Evolutionary conservation across 2,113 vertebrate genomes (phyloP), one percentile per base, ranked within the genome.

Genomic region (Oophaga pumilio): DNA sequence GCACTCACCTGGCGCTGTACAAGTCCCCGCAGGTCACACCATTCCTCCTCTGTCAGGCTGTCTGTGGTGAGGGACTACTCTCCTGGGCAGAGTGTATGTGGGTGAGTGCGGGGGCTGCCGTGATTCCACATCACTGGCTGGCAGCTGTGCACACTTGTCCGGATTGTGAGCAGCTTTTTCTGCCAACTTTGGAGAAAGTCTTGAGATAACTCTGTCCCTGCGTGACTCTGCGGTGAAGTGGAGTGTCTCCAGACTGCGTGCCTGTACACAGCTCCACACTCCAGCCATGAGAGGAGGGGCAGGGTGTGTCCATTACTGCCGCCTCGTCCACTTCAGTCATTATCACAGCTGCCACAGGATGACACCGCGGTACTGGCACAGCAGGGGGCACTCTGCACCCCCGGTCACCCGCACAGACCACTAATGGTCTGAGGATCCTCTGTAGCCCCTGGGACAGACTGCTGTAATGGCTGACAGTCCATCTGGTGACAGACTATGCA

Each of bases 271-370:
- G 33, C 64, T 84, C 52, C 43, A 71, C 62, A 26, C n/a, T 53
- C 24, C 82, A 84, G 82, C 64, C 28, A 6, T 18, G 82, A 84
- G 82, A 28, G 66, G 66, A 68, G 66, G 59, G 24, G 68, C 50
- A 56, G 68, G 82, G 66, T 57, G 82, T 56, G 82, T 71, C 80
- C 22, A n/a, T 26, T 8, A 64, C 79, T 57, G 49, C 52, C 24
- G 62, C 80, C 26, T 22, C 52, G 3, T 71, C 68, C 68, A 22
- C 74, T 76, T 14, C 74, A 52, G 33, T n/a, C 43, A 53, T 53
- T 77, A 20, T 33, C 78, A 62, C 57, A 62, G 26, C 57, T 26
- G 57, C 71, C 60, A 82, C 14, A 50, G 33, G 81, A 43, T 28
- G 50, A 56, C 66, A 73, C 15, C 11, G 15, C 60, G 0, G 4